Evolutionary conservation across 2,888 invertebrate genomes (phyloP).

Genomic region (Sclerodermus sp.): DNA sequence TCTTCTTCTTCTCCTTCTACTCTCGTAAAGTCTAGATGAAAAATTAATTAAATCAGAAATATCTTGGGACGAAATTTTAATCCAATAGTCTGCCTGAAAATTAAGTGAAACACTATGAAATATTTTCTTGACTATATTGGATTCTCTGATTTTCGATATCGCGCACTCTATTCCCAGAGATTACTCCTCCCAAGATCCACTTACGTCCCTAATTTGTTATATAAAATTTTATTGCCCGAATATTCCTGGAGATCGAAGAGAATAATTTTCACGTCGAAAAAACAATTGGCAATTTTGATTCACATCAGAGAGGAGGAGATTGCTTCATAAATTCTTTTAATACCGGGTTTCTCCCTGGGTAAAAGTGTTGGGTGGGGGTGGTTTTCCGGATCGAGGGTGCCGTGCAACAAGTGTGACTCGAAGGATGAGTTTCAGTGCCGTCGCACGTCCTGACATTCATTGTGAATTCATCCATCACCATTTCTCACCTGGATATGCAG

Average conservation of each 20-base stretch:
- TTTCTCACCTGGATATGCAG: slow-evolving; percentile 12
- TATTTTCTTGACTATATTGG: too few relatives aligned
- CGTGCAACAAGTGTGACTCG: slow-evolving; percentile 55
- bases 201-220: too few relatives aligned
- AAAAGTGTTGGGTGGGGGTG: slow-evolving; percentile 28
- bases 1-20: neutral
- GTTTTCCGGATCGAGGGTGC: slow-evolving; percentile 34
- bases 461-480: slow-evolving; percentile 28
- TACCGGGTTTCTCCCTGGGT: slow-evolving; percentile 15
- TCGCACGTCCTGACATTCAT: slow-evolving; percentile 3
- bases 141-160: too few relatives aligned
- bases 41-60: too few relatives aligned
- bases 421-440: slow-evolving; percentile 34
- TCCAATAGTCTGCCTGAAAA: too few relatives aligned
- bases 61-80: too few relatives aligned
- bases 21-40: neutral
- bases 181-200: too few relatives aligned
- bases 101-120: too few relatives aligned
- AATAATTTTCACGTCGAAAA: too few relatives aligned
- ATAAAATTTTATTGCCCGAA: too few relatives aligned
- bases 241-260: too few relatives aligned
- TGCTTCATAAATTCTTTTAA: slow-evolving; percentile 7
- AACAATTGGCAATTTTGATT: neutral
- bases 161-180: too few relatives aligned
- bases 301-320: neutral